A percentile compares a stretch with the other conserved stretches of the same genome.
Evolutionary conservation across 2,113 vertebrate species (phyloP).

Genomic region (Salvelinus fontinalis): DNA sequence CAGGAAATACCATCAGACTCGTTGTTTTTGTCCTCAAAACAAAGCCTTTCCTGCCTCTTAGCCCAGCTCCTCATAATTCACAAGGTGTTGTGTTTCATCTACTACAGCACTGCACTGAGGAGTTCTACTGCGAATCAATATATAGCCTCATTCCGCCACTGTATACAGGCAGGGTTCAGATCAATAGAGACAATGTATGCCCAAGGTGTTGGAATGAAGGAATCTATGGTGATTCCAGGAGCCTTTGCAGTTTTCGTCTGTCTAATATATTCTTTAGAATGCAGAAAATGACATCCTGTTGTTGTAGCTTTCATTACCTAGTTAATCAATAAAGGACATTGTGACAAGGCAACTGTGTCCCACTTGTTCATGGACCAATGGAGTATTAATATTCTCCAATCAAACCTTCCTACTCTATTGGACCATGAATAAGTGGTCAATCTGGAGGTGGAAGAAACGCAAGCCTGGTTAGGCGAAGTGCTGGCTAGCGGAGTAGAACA

Average conservation of each 20-base stretch:
- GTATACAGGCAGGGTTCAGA: slow-evolving; percentile 36
- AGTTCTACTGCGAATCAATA: slow-evolving; percentile 45
- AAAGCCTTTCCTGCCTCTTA: slow-evolving; percentile 5
- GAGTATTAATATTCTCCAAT: no score
- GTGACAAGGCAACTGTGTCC: no score
- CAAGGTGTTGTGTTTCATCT: slow-evolving; percentile 36
- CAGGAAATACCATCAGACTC: not conserved
- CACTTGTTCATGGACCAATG: no score
- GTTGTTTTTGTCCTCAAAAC: slow-evolving; percentile 12
- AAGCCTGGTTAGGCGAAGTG: no score
- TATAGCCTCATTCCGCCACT: slow-evolving; percentile 44
- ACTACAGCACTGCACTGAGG: slow-evolving; percentile 39
- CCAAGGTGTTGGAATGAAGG: not conserved
- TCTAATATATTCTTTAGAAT: not conserved
- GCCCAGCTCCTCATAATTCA: slow-evolving; percentile 23
- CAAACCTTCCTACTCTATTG: no score
- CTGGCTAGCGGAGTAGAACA: no score
- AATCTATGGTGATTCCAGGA: not conserved
- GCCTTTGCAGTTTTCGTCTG: not conserved
- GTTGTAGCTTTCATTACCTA: not conserved
- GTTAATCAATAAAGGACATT: not conserved
- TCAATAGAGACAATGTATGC: slow-evolving; percentile 41
- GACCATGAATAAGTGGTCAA: no score
- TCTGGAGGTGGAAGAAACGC: no score
- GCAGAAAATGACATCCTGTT: not conserved